A percentile compares a stretch with the other conserved stretches of the same genome.
phyloP scores from a whole-genome alignment of 2,888 invertebrate species.

The Sarcophaga subvicina region DNA sequence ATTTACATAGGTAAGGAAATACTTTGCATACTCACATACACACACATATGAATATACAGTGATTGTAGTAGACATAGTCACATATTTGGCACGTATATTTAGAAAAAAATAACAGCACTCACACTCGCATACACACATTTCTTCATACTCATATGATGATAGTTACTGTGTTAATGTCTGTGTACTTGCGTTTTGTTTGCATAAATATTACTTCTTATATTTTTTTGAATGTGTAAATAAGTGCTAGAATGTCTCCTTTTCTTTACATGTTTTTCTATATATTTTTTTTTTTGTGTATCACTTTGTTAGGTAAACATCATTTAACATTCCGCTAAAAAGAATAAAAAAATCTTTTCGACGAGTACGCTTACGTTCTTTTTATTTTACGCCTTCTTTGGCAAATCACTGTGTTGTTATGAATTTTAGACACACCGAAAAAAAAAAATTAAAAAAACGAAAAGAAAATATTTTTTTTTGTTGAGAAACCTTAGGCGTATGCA shows the following conservation, averaged over 20 bases:
- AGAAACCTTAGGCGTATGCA: slow-evolving; percentile 3
- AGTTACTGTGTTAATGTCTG: slow-evolving; percentile 27
- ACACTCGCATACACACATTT: background rate
- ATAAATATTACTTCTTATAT: slow-evolving; percentile 44
- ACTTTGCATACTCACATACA: background rate
- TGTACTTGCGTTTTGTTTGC: slow-evolving; percentile 46
- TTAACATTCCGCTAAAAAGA: slow-evolving; percentile 46
- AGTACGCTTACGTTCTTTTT: background rate
- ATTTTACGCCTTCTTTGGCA: background rate
- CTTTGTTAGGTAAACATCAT: slow-evolving; percentile 62
- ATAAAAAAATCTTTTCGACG: background rate
- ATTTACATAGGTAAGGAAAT: slow-evolving; percentile 9
- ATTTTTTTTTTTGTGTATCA: slow-evolving; percentile 49
- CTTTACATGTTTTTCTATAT: too few species aligned
- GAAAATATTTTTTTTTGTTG: background rate
- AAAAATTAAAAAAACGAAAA: background rate
- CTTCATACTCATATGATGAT: background rate
- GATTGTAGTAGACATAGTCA: slow-evolving; percentile 6
- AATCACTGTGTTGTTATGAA: slow-evolving; percentile 17
- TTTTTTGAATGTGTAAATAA: background rate
- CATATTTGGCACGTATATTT: slow-evolving; percentile 45
- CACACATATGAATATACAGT: background rate
- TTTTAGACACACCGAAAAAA: slow-evolving; percentile 8
- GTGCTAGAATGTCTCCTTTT: slow-evolving; percentile 11
- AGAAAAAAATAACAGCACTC: background rate